These are phyloP conservation scores for Daktulosphaira vitifoliae DNA, from an alignment of 1,140 invertebrate genomes.

Conservation along the genomic window DNA sequence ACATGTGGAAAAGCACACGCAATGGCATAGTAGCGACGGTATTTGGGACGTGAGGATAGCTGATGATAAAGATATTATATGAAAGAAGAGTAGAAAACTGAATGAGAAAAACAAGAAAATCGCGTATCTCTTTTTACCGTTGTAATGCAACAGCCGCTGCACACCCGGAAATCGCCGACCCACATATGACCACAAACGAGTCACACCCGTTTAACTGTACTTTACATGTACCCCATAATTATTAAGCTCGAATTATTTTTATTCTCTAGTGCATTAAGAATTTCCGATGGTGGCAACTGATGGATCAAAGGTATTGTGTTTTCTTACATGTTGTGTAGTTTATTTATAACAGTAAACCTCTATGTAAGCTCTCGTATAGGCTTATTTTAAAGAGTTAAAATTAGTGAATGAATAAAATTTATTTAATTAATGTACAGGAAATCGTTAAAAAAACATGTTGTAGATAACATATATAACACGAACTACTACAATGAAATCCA, in stretches of 20 bases:
- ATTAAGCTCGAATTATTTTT: not conserved
- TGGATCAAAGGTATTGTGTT: no score
- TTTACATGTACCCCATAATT: constrained; percentile 13
- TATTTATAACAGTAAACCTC: no score
- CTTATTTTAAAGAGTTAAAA: no score
- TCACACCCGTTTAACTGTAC: constrained; percentile 33
- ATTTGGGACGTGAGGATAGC: not conserved
- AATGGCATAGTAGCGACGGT: not conserved
- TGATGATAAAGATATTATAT: not conserved
- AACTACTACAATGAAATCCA: no score
- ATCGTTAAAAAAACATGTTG: no score
- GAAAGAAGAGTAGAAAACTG: not conserved
- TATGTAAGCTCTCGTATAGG: no score
- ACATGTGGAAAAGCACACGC: constrained; percentile 1
- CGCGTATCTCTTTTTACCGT: constrained; percentile 12
- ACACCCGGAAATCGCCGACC: constrained; percentile 8
- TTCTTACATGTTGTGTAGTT: no score
- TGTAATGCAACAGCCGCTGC: not conserved
- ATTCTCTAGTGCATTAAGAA: no score
- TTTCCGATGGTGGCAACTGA: no score
- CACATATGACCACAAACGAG: constrained; percentile 28
- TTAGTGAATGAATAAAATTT: no score
- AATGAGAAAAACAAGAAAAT: constrained; percentile 31
- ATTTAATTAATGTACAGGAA: no score
- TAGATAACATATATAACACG: no score